These are phyloP conservation scores for Lepidocolaptes lacrymiger DNA, from an alignment of 2,797 vertebrate genomes.

Conservation along the genomic window DNA sequence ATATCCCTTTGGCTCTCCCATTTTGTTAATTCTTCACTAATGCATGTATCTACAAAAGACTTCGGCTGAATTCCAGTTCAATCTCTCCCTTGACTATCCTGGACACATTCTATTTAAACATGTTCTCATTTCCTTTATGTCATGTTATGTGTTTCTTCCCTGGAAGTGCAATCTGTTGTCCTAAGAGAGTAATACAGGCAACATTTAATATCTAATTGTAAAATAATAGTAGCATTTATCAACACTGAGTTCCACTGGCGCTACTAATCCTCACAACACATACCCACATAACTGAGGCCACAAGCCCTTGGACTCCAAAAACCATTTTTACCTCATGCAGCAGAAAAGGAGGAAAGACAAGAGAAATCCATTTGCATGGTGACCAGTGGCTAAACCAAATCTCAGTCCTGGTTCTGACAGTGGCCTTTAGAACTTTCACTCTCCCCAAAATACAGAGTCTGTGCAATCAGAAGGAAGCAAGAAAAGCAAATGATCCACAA, in stretches of 20 bases:
- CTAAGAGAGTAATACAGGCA: constrained; percentile 34
- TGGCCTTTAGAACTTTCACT: background rate
- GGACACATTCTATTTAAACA: constrained; percentile 31
- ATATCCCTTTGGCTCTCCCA: background rate
- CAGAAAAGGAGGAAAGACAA: background rate
- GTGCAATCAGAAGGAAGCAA: background rate
- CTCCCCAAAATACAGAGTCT: background rate
- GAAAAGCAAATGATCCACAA: background rate
- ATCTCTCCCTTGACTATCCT: constrained; percentile 19
- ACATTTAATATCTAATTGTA: background rate
- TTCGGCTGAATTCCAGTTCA: constrained; percentile 35
- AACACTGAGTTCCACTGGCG: background rate
- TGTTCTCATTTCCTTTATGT: constrained; percentile 22
- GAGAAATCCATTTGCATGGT: background rate
- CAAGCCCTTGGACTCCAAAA: background rate
- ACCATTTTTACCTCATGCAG: background rate
- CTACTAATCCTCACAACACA: background rate
- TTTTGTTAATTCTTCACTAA: background rate
- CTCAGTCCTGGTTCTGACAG: background rate
- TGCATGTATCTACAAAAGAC: background rate
- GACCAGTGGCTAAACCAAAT: background rate
- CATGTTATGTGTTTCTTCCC: background rate
- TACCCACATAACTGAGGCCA: background rate
- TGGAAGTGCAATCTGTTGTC: background rate
- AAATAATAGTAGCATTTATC: constrained; percentile 33